A percentile compares a stretch with the other conserved stretches of the same genome.
These are phyloP conservation scores for Corvus cornix DNA, from an alignment of 2,113 vertebrate genomes.

Conservation along the genomic window DNA sequence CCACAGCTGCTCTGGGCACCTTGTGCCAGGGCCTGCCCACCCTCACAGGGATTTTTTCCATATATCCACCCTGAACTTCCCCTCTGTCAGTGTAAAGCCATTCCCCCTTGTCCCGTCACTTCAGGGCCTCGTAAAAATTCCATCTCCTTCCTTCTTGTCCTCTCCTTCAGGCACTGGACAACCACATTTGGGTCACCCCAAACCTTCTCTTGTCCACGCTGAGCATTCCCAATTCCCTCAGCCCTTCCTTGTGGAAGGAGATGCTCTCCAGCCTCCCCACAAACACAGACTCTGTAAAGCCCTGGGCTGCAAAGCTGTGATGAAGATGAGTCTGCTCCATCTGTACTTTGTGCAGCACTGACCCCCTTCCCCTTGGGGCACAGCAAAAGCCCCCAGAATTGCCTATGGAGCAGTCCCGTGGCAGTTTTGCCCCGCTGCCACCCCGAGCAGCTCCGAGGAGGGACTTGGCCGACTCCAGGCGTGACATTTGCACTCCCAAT, in stretches of 20 bases:
- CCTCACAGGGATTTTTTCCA: background rate
- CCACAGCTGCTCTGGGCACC: background rate
- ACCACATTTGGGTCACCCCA: background rate
- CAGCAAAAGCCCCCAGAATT: fast-evolving
- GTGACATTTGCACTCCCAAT: background rate
- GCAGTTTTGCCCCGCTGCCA: background rate
- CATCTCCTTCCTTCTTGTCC: fast-evolving
- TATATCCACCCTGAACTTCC: background rate
- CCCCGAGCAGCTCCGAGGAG: background rate
- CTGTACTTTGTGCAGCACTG: fast-evolving
- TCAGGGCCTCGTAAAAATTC: background rate
- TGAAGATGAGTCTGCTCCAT: fast-evolving
- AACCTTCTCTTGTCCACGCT: background rate
- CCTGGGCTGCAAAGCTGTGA: fast-evolving
- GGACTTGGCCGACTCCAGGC: background rate
- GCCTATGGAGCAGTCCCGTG: fast-evolving
- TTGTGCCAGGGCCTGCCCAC: fast-evolving
- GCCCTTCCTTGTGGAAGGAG: background rate
- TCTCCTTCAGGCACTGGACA: background rate
- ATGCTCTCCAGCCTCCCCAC: background rate
- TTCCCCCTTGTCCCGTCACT: background rate
- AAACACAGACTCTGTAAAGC: fast-evolving
- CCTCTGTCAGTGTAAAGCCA: background rate
- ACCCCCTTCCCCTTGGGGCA: fast-evolving
- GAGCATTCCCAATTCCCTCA: background rate